Evolutionary conservation across 2,113 vertebrate genomes (phyloP).

Genomic region (Trichechus manatus): DNA sequence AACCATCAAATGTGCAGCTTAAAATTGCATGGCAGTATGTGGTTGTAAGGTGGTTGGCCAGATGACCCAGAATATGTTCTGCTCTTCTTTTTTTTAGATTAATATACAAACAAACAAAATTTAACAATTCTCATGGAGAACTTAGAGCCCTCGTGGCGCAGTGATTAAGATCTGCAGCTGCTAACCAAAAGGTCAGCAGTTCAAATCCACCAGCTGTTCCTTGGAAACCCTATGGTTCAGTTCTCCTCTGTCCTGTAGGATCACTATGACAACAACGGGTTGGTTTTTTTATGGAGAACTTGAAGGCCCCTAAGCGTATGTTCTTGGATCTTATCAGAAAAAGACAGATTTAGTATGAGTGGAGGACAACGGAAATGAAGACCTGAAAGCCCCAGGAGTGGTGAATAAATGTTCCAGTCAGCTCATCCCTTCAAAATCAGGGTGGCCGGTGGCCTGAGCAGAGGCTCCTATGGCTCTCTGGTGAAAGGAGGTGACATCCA

Average conservation of each 20-base stretch:
- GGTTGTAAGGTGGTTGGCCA: not conserved
- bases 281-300: not conserved
- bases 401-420: not conserved
- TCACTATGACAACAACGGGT: too few relatives aligned
- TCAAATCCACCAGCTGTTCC: too few relatives aligned
- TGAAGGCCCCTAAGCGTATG: not conserved
- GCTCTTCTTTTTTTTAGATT: slow-evolving; percentile 4
- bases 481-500: not conserved
- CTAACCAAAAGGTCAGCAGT: too few relatives aligned
- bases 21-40: not conserved
- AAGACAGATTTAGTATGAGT: not conserved
- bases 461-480: not conserved
- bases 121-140: slow-evolving; percentile 16
- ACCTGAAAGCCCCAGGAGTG: not conserved
- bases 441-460: not conserved
- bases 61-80: not conserved
- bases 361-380: not conserved
- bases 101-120: slow-evolving; percentile 21
- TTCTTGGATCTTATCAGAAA: not conserved
- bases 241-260: too few relatives aligned
- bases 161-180: too few relatives aligned
- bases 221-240: too few relatives aligned
- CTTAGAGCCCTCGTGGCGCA: too few relatives aligned
- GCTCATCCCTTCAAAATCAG: not conserved
- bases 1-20: not conserved